phyloP scores from a whole-genome alignment of 2,797 vertebrate genomes.

The Etheostoma perlongum region DNA sequence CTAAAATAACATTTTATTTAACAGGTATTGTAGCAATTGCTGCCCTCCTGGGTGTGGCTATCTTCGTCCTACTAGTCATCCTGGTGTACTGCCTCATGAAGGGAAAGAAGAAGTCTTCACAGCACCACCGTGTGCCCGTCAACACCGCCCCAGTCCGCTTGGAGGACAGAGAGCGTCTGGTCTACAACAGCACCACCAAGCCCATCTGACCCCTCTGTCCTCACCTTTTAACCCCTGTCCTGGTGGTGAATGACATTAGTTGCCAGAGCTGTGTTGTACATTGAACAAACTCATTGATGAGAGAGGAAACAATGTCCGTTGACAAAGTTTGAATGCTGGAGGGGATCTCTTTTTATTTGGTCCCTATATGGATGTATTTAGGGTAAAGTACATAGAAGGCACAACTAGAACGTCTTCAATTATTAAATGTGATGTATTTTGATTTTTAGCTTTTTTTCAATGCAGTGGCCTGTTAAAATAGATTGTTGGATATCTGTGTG shows the following conservation, averaged over 20 bases:
- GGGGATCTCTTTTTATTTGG: slow-evolving; percentile 27
- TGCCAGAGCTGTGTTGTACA: background rate
- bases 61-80: slow-evolving; percentile 85
- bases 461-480: slow-evolving; percentile 12
- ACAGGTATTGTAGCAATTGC: slow-evolving; percentile 81
- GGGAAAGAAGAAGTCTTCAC: slow-evolving; percentile 77
- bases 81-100: slow-evolving; percentile 89
- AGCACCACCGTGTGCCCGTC: slow-evolving; percentile 79
- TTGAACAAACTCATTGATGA: slow-evolving; percentile 42
- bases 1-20: background rate
- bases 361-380: slow-evolving; percentile 26
- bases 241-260: background rate
- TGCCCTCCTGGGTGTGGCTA: slow-evolving; percentile 84
- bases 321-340: slow-evolving; percentile 19
- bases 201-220: slow-evolving; percentile 86
- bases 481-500: slow-evolving; percentile 37
- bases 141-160: slow-evolving; percentile 81
- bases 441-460: slow-evolving; percentile 40
- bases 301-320: slow-evolving; percentile 12
- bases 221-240: slow-evolving; percentile 22
- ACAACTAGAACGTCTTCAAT: slow-evolving; percentile 3
- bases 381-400: slow-evolving; percentile 22
- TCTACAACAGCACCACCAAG: slow-evolving; percentile 93
- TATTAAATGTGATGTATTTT: slow-evolving; percentile 49
- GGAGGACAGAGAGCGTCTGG: slow-evolving; percentile 90